Conservation (phyloP, 2,113 vertebrate genomes). For the Osmerus mordax region DNA sequence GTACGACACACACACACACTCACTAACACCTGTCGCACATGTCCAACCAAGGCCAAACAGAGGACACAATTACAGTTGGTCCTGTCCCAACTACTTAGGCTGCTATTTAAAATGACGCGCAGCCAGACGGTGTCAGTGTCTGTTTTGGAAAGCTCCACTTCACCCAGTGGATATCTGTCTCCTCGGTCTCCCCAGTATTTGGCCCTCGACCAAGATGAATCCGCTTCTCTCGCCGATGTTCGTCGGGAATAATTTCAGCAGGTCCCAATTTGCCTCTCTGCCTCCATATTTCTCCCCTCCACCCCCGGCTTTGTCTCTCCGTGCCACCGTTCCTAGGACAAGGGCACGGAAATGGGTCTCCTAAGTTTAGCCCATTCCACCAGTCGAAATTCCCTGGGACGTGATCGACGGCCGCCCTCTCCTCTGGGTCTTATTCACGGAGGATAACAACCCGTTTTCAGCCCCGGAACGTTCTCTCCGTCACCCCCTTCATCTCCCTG, state of each 20-base stretch:
- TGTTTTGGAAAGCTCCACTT: too few species aligned
- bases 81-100: background rate
- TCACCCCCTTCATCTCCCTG: background rate
- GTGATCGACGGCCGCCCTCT: constrained; percentile 14
- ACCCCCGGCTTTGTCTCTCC: constrained; percentile 12
- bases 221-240: background rate
- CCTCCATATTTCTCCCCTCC: constrained; percentile 1
- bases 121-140: too few species aligned
- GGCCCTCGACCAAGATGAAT: background rate
- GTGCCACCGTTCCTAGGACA: constrained; percentile 20
- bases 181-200: background rate
- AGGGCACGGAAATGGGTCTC: constrained; percentile 44
- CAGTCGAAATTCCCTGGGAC: constrained; percentile 16
- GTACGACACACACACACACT: constrained; percentile 57
- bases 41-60: background rate
- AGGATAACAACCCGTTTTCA: constrained; percentile 3
- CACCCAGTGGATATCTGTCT: too few species aligned
- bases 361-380: constrained; percentile 33
- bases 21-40: background rate
- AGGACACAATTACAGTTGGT: background rate
- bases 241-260: constrained; percentile 24
- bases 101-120: too few species aligned
- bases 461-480: background rate
- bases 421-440: constrained; percentile 15
- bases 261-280: background rate